Evolutionary conservation across 1,140 invertebrate genomes (phyloP).

Genomic region (Drosophila ercepeae): DNA sequence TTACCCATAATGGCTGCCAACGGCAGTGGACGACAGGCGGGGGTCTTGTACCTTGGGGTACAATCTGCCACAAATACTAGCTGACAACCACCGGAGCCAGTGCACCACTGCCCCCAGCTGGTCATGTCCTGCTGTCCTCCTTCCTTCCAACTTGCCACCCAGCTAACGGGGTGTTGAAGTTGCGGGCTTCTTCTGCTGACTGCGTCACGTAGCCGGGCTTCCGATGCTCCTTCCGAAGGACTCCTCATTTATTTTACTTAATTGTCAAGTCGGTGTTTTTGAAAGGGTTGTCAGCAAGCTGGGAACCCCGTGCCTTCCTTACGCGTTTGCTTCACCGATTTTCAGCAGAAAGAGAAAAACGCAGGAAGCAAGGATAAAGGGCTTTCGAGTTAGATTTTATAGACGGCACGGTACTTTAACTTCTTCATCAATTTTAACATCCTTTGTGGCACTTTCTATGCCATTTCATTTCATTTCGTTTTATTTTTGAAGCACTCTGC

Average conservation of each 20-base stretch:
- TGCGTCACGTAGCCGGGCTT: slow-evolving; percentile 61
- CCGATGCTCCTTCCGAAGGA: slow-evolving; percentile 46
- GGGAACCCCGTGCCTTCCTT: background rate
- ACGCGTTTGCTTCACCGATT: slow-evolving; percentile 52
- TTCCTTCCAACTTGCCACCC: background rate
- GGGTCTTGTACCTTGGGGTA: slow-evolving; percentile 69
- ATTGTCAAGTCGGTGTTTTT: slow-evolving; percentile 76
- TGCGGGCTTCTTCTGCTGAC: slow-evolving; percentile 68
- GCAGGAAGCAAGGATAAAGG: slow-evolving; percentile 14
- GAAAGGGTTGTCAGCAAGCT: slow-evolving; percentile 73
- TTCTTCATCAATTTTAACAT: slow-evolving; percentile 37
- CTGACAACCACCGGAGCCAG: slow-evolving; percentile 34
- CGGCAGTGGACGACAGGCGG: slow-evolving; percentile 32
- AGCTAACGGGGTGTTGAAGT: slow-evolving; percentile 61
- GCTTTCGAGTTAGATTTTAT: slow-evolving; percentile 4
- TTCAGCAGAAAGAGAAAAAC: slow-evolving; percentile 2
- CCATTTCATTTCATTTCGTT: slow-evolving; percentile 36
- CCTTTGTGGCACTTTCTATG: slow-evolving; percentile 40
- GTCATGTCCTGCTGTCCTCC: background rate
- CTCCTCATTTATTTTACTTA: slow-evolving; percentile 81
- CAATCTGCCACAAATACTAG: slow-evolving; percentile 76
- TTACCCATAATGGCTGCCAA: slow-evolving; percentile 76
- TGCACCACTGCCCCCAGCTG: background rate
- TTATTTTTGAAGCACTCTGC: slow-evolving; percentile 12
- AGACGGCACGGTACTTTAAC: slow-evolving; percentile 15